These are phyloP conservation scores for Cordilura impudica DNA, from an alignment of 2,888 invertebrate species.

Conservation along the genomic window DNA sequence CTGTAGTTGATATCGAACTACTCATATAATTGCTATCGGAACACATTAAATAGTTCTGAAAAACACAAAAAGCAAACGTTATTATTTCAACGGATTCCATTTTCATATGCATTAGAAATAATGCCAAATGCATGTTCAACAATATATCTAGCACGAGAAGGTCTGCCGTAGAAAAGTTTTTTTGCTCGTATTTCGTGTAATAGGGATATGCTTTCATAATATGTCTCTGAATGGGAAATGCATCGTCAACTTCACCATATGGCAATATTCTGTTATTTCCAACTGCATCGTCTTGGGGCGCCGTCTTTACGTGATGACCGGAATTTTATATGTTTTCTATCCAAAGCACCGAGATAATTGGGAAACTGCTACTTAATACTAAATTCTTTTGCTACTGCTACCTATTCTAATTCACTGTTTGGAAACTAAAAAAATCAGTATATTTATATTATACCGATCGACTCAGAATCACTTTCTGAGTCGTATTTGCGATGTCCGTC, in stretches of 20 bases:
- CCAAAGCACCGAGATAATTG: conserved; percentile 52
- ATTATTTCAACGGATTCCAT: not conserved
- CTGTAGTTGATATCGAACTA: too few species aligned
- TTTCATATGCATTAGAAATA: not conserved
- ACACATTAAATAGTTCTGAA: too few species aligned
- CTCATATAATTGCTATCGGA: not conserved
- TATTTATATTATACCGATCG: too few species aligned
- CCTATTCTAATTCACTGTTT: conserved; percentile 15
- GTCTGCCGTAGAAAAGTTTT: conserved; percentile 27
- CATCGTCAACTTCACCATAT: conserved; percentile 54
- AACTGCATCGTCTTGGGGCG: conserved; percentile 7
- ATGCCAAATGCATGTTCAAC: conserved; percentile 24
- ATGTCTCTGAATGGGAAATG: conserved; percentile 50
- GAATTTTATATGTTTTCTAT: conserved; percentile 47
- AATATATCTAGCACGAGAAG: conserved; percentile 31
- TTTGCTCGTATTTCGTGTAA: conserved; percentile 3
- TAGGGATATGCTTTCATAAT: conserved; percentile 53
- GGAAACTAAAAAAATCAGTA: conserved; percentile 17
- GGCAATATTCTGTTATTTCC: conserved; percentile 42
- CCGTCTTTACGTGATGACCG: conserved; percentile 38
- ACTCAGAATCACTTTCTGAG: too few species aligned
- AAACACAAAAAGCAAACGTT: too few species aligned
- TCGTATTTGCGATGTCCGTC: too few species aligned
- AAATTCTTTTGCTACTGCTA: too few species aligned
- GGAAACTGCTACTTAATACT: conserved; percentile 56